phyloP scores from a whole-genome alignment of 2,113 vertebrate species.

The Piprites chloris region DNA sequence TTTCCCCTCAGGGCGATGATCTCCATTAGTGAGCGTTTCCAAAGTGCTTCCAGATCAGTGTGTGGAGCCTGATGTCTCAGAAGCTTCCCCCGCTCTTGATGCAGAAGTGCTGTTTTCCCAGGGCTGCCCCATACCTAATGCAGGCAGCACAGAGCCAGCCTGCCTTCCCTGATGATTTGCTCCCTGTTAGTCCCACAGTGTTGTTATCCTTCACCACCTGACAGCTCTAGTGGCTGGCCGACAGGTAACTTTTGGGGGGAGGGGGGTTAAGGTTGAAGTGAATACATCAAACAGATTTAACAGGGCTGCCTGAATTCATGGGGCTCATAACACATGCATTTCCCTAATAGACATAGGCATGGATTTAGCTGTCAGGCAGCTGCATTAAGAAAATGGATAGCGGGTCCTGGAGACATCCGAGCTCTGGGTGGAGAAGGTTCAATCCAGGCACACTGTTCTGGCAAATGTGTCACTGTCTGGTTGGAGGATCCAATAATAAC shows the following conservation, averaged over 20 bases:
- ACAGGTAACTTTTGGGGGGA: background rate
- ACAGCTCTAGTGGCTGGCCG: background rate
- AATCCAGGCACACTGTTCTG: background rate
- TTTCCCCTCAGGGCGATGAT: conserved; percentile 2
- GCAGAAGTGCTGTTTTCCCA: conserved; percentile 22
- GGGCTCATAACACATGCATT: conserved; percentile 25
- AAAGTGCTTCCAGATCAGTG: background rate
- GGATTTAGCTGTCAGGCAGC: conserved; percentile 31
- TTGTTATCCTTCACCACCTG: background rate
- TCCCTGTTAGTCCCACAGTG: background rate
- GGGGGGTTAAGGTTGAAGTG: background rate
- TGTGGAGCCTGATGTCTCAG: background rate
- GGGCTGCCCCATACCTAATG: background rate
- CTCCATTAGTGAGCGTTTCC: background rate
- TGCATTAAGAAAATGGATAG: conserved; percentile 56
- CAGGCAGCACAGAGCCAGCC: background rate
- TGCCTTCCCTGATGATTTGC: background rate
- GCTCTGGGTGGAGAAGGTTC: conserved; percentile 1
- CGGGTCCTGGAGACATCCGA: background rate
- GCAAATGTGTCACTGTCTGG: background rate
- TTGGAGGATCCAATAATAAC: background rate
- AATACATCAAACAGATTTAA: conserved; percentile 16
- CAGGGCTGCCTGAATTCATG: background rate
- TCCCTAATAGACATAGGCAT: conserved; percentile 4
- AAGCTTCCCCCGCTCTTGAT: background rate